A percentile compares a stretch with the other conserved stretches of the same genome.
These are phyloP conservation scores for Strongylocentrotus purpuratus DNA, from an alignment of 35 echinoderm and acorn worm genomes.

Conservation along the genomic window DNA sequence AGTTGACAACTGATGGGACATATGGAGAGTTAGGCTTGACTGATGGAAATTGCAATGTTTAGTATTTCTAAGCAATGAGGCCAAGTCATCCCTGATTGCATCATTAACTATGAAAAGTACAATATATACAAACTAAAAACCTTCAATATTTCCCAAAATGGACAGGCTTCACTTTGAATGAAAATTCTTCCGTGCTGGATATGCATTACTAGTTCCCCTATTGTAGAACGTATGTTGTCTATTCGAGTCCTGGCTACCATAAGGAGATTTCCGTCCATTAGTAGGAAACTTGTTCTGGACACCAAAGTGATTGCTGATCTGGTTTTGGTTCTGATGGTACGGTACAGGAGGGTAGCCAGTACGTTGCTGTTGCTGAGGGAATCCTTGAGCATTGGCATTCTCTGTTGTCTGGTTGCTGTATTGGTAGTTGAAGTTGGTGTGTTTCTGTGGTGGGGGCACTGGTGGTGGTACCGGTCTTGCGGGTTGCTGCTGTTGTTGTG, in stretches of 20 bases:
- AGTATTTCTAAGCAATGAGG: background rate
- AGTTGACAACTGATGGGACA: background rate
- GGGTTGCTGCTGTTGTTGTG: conserved; percentile 21
- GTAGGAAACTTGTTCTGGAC: conserved; percentile 26
- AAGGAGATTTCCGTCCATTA: conserved; percentile 25
- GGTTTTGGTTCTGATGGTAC: conserved; percentile 31
- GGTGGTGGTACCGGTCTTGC: background rate
- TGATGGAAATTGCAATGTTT: background rate
- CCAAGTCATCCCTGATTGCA: background rate
- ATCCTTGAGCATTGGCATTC: conserved; percentile 24
- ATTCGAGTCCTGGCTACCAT: conserved; percentile 9
- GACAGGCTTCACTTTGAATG: background rate
- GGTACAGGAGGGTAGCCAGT: background rate
- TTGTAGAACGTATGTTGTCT: conserved; percentile 16
- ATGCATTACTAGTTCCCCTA: background rate
- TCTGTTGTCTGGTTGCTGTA: background rate
- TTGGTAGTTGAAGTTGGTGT: conserved; percentile 19
- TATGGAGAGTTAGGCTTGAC: background rate
- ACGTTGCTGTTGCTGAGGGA: conserved; percentile 28
- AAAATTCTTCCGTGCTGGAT: conserved; percentile 35
- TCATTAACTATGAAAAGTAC: background rate
- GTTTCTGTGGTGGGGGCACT: conserved; percentile 8
- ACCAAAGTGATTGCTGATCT: conserved; percentile 21
- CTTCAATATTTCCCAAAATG: background rate
- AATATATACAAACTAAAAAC: background rate